phyloP scores from a whole-genome alignment of 2,113 vertebrate genomes.

The Calyptomena viridis region DNA sequence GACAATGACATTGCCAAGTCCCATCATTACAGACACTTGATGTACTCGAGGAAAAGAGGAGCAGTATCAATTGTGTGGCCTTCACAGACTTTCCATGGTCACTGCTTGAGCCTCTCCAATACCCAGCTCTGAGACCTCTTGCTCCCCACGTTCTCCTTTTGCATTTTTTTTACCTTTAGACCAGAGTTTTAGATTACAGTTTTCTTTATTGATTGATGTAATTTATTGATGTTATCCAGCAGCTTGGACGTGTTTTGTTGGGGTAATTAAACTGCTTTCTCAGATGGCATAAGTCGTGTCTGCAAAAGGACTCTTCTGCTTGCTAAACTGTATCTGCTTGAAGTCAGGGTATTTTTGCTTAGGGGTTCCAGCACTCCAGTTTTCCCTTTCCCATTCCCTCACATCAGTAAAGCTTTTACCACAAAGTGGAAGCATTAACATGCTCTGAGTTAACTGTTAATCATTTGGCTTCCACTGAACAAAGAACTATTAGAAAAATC shows the following conservation, averaged over 20 bases:
- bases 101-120: background rate
- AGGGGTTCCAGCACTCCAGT: background rate
- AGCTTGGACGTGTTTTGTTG: background rate
- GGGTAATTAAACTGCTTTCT: background rate
- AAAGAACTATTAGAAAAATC: background rate
- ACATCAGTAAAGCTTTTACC: background rate
- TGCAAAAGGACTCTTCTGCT: background rate
- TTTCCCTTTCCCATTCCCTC: background rate
- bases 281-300: background rate
- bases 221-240: background rate
- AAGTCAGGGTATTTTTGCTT: background rate
- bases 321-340: background rate
- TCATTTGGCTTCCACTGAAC: background rate
- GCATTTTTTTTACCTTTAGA: background rate
- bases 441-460: background rate
- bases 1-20: background rate
- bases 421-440: background rate
- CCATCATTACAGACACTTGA: background rate
- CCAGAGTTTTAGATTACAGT: background rate
- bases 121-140: background rate
- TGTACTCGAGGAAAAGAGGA: background rate
- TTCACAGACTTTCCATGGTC: background rate
- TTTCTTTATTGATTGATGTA: background rate
- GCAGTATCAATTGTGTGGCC: background rate
- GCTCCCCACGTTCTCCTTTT: background rate